Evolutionary conservation across 64 coral and sea anemone genomes (phyloP).

Genomic region (Montipora capricornis): DNA sequence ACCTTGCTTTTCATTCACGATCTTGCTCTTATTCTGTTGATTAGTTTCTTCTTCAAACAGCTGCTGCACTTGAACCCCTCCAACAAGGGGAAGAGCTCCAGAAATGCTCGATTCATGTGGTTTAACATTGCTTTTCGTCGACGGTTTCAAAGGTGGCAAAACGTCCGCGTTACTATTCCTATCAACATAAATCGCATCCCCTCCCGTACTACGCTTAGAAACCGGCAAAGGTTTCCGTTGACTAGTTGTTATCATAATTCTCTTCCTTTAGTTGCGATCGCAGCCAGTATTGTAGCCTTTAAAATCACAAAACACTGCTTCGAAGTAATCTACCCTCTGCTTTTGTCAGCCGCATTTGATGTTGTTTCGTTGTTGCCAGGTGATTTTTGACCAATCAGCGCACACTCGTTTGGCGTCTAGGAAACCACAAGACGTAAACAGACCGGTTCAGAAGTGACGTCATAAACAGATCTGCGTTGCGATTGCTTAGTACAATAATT

Average conservation of each 20-base stretch:
- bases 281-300: conserved; percentile 58
- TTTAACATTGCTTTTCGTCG: conserved; percentile 89
- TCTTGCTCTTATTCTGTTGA: conserved; percentile 83
- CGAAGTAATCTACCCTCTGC: conserved; percentile 20
- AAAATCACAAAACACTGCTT: conserved; percentile 45
- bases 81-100: conserved; percentile 77
- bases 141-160: conserved; percentile 94
- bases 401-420: conserved; percentile 71
- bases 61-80: conserved; percentile 95
- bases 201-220: conserved; percentile 82
- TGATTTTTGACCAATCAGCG: conserved; percentile 96
- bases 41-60: conserved; percentile 99
- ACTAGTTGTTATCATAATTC: conserved; percentile 88
- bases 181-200: conserved; percentile 95
- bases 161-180: conserved; percentile 85
- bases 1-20: conserved; percentile 80
- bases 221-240: conserved; percentile 91
- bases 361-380: conserved; percentile 94
- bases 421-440: conserved; percentile 97
- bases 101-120: conserved; percentile 53
- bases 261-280: conserved; percentile 53
- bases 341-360: conserved; percentile 99
- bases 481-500: too few relatives aligned
- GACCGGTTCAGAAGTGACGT: conserved; percentile 63
- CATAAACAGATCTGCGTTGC: neutral